Evolutionary conservation across 2,888 invertebrate genomes (phyloP), one percentile per base, ranked within the genome.

Genomic region (Automeris io): DNA sequence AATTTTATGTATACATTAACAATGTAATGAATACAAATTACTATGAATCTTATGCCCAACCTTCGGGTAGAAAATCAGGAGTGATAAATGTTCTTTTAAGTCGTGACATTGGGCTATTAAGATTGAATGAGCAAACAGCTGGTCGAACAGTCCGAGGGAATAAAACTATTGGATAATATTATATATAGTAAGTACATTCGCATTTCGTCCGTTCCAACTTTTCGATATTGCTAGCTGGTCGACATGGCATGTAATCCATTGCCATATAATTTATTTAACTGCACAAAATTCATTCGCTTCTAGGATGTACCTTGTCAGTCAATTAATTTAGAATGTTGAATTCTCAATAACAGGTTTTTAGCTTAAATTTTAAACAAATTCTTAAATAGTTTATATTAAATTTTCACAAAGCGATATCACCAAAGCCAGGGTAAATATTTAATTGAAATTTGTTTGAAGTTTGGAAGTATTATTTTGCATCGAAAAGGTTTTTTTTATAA

Each of bases 61-160:
- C 37, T 25, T 46, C 44, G 51, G 57, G 55, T 54, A 63, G 61
- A 68, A 73, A 73, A 74, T 72, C 60, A 70, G 65, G 65, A 71
- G 70, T 78, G 73, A 74, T 71, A 71, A 72, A 74, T 75, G 72
- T 65, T 70, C 75, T 72, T 77, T 69, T 65, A 64, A 72, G 64
- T 72, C 66, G 71, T 71, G 75, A 74, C 67, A 59, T 61, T 53
- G 52, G 51, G 63, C 64, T 68, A 62, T 76, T 76, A 65, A 68
- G 70, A 64, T 76, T 76, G 74, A 80, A 74, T 74, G 76, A 73
- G 62, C 65, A 51, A 78, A 72, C 70, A 74, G 70, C 72, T 67
- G 70, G 70, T 73, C 68, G 70, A 70, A 68, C 77, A 68, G 65
- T 74, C 77, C 65, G 74, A 79, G 70, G 74, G 73, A 71, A 55